phyloP scores from a whole-genome alignment of 2,113 vertebrate genomes.

The Pseudopipra pipra region DNA sequence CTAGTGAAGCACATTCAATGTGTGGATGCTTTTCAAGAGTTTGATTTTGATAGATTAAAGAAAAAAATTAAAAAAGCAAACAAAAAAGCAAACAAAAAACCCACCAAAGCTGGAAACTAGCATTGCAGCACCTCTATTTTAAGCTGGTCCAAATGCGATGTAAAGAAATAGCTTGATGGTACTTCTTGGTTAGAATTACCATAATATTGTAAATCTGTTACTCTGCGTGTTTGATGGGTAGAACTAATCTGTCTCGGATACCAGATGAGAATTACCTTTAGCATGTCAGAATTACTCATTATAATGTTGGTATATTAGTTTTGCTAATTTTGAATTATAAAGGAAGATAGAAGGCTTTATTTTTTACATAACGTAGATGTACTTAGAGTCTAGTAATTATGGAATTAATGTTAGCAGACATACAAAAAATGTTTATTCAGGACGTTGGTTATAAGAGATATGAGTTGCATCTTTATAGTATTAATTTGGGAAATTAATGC shows the following conservation, averaged over 20 bases:
- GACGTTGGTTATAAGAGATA: background rate
- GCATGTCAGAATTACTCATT: background rate
- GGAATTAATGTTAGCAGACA: background rate
- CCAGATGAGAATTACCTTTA: background rate
- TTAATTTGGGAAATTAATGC: background rate
- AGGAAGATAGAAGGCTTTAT: background rate
- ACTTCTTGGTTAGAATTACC: background rate
- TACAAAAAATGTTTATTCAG: background rate
- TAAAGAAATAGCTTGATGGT: background rate
- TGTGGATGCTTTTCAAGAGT: background rate
- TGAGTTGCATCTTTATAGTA: background rate
- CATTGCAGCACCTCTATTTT: background rate
- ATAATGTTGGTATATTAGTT: background rate
- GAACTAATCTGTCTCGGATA: background rate
- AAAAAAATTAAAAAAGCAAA: background rate
- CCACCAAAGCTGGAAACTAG: fast-evolving
- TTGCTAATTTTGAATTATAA: background rate
- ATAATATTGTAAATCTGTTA: background rate
- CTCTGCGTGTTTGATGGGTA: background rate
- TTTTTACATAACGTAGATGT: background rate
- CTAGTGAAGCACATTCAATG: background rate
- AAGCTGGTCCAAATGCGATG: fast-evolving
- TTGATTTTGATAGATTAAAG: background rate
- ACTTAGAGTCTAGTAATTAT: background rate
- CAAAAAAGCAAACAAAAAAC: background rate